phyloP scores from a whole-genome alignment of 2,888 invertebrate genomes.

The Cyclophora punctaria region DNA sequence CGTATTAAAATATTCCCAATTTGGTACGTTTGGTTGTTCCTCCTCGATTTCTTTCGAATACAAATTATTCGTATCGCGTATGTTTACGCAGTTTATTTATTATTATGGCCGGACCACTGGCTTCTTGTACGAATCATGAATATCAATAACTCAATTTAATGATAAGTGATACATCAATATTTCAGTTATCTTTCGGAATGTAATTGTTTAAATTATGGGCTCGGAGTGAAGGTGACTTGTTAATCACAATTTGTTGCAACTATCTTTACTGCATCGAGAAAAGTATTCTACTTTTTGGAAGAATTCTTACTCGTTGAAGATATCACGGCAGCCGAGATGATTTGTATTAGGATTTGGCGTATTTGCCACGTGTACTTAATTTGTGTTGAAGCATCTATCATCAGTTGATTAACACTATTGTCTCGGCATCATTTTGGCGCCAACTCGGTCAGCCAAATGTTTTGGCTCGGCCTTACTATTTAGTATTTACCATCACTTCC shows the following conservation, averaged over 20 bases:
- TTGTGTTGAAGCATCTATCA: background rate
- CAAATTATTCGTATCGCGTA: slow-evolving; percentile 34
- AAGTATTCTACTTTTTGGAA: no score
- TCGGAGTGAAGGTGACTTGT: slow-evolving; percentile 32
- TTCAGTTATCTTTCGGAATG: slow-evolving; percentile 31
- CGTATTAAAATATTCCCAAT: slow-evolving; percentile 30
- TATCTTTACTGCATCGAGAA: no score
- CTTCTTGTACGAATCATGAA: slow-evolving; percentile 35
- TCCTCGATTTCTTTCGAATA: slow-evolving; percentile 40
- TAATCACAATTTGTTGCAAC: slow-evolving; percentile 16
- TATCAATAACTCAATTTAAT: slow-evolving; percentile 20
- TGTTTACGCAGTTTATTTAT: slow-evolving; percentile 28
- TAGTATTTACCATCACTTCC: slow-evolving; percentile 21
- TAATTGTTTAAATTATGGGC: slow-evolving; percentile 33
- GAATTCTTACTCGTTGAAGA: no score
- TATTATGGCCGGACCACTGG: slow-evolving; percentile 25
- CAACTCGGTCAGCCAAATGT: slow-evolving; percentile 57
- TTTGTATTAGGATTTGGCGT: no score
- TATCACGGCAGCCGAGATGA: no score
- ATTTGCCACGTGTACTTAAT: slow-evolving; percentile 3
- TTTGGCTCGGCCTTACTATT: slow-evolving; percentile 31
- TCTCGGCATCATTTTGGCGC: slow-evolving; percentile 42
- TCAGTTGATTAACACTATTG: background rate
- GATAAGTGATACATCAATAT: slow-evolving; percentile 27
- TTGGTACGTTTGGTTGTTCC: slow-evolving; percentile 33